These are phyloP conservation scores for Fundulus diaphanus DNA, from an alignment of 2,797 vertebrate genomes.

Conservation along the genomic window DNA sequence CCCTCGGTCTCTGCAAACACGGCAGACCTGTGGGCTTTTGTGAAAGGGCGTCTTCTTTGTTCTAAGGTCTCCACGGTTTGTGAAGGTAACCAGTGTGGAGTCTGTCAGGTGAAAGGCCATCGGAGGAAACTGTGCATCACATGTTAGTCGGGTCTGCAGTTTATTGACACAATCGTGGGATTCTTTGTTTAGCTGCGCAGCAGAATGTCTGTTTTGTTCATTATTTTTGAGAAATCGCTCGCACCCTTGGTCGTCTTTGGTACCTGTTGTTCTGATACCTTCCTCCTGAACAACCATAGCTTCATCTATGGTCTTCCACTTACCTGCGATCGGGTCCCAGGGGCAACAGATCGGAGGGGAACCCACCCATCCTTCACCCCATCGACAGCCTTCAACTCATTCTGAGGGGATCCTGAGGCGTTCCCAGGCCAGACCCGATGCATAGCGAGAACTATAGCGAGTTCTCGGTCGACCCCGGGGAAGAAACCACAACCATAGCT, in stretches of 20 bases:
- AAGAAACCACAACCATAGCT: too few species aligned
- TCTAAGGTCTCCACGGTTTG: conserved; percentile 27
- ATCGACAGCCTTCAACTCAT: too few species aligned
- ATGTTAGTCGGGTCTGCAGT: neutral
- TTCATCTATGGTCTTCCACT: too few species aligned
- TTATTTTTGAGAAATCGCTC: neutral
- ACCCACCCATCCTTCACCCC: too few species aligned
- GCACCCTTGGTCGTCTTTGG: neutral
- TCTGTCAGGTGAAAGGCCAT: conserved; percentile 1
- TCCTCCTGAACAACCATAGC: neutral
- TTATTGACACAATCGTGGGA: neutral
- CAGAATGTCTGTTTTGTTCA: neutral
- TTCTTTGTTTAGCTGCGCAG: neutral
- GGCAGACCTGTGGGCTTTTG: conserved; percentile 24
- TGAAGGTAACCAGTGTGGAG: conserved; percentile 29
- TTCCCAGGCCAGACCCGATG: too few species aligned
- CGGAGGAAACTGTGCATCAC: neutral
- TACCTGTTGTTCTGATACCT: too few species aligned
- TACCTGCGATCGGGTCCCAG: too few species aligned
- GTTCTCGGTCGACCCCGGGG: too few species aligned
- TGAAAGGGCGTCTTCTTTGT: conserved; percentile 48
- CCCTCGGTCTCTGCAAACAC: conserved; percentile 25
- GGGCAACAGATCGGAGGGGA: too few species aligned
- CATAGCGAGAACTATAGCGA: too few species aligned
- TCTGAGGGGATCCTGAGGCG: too few species aligned